Base-by-base conservation (phyloP, 64 coral and sea anemone species). In the Montipora foliosa region DNA sequence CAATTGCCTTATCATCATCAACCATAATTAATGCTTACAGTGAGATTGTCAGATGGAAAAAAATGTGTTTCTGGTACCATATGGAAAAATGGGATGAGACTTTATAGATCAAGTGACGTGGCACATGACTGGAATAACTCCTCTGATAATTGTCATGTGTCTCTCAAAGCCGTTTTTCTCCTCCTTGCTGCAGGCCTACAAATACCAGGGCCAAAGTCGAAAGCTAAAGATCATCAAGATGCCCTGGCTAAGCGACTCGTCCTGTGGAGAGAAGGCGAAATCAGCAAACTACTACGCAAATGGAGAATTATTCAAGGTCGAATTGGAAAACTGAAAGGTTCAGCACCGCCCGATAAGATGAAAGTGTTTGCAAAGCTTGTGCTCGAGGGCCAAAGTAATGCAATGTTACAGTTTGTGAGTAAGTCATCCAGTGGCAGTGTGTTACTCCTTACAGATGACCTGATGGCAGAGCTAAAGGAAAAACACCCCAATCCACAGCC, bases 331-430 rank as follows among this genome's bases (percentile, higher is more conserved):
- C 51, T 89, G 20, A 87, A 87, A 87, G 67, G 60, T 16, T 68
- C 83, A 87, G 66, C 59, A 11, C 10, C 70, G 45, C 93, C 87
- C 51, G 88, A 95, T 64, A 95, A 78, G 67, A 64, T 79, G 19
- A 95, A 95, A 62, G 66, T 95, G 29, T 90, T 90, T 74, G 87
- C 80, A 29, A 84, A 90, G 88, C 88, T 94, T 64, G 85, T 89
- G 68, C 74, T 94, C 17, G 75, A 81, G 69, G 66, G 85, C 13
- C 79, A 95, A 74, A 90, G 90, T 68, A 95, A 90, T 78, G 73
- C 88, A 64, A 79, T 80, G 15, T 44, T 90, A 45, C 87, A 87
- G 17, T 90, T 94, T 29, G 75, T 88, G 75, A 89, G 85, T 55
- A 84, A 94, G 79, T 62, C 83, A 29, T 50, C 92, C 9, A 94